Evolutionary conservation across 2,888 invertebrate species (phyloP).

Genomic region (Monoplex corrugatus): DNA sequence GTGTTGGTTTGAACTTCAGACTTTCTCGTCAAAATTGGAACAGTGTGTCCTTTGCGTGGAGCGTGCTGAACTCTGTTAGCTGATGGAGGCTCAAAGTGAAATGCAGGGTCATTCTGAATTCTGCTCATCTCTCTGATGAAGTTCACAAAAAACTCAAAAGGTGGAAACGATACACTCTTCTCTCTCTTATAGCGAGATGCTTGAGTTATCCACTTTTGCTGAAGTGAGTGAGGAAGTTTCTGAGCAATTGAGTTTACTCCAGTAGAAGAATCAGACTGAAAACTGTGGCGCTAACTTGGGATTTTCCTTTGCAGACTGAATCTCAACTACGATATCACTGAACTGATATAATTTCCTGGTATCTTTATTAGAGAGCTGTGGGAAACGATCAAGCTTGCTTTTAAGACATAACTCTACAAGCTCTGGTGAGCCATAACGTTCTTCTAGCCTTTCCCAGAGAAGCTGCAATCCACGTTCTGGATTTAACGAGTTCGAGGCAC

Average conservation of each 20-base stretch:
- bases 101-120: constrained; percentile 57
- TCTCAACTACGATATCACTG: constrained; percentile 54
- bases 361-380: constrained; percentile 56
- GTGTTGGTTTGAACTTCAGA: too few relatives aligned
- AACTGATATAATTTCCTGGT: constrained; percentile 54
- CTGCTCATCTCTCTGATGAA: constrained; percentile 56
- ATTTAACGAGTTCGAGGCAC: constrained; percentile 52
- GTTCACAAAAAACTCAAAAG: constrained; percentile 56
- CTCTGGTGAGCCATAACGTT: constrained; percentile 57
- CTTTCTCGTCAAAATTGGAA: too few relatives aligned
- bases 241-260: constrained; percentile 58
- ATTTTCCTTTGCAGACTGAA: constrained; percentile 56
- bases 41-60: too few relatives aligned
- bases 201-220: constrained; percentile 60
- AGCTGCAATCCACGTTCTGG: constrained; percentile 44
- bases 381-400: constrained; percentile 56
- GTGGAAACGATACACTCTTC: constrained; percentile 56
- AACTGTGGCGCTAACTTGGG: constrained; percentile 50
- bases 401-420: too few relatives aligned
- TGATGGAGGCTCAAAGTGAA: constrained; percentile 49
- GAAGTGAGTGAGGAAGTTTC: constrained; percentile 61
- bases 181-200: constrained; percentile 57
- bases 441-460: constrained; percentile 48
- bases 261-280: constrained; percentile 10
- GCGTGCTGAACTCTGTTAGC: too few relatives aligned